Evolutionary conservation across 2,888 invertebrate genomes (phyloP), one percentile per base, ranked within the genome.

Genomic region (Ochlodes sylvanus): DNA sequence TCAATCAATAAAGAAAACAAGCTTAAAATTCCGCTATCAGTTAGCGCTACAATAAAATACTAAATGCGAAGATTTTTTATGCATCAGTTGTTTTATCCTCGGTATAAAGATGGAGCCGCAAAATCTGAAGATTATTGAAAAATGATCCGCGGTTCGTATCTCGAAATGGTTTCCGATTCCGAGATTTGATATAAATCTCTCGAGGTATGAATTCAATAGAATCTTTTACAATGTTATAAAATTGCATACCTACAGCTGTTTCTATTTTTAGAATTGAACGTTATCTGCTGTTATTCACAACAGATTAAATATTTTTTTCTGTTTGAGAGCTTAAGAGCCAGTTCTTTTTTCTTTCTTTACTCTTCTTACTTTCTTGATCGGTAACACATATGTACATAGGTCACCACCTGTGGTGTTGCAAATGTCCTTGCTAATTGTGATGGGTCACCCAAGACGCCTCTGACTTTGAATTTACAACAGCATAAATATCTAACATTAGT

Each of bases 121-220:
- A 75, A 80, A 83, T 82, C 80, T 78, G 72, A 73, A 81, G 82
- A 85, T 87, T 88, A 88, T 87, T 86, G 88, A 83, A 84, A 86
- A 86, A 82, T 87, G 78, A 86, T 87, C 80, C 80, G 50, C 70
- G 47, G 71, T 67, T 71, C 76, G 75, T 78, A 77, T 72, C 78
- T 71, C 71, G 77, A 79, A 84, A 84, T 78, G 81, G 79, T 81
- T 82, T 83, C 75, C 81, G 79, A 85, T 85, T 84, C 77, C 74
- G 75, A 75, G 79, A 83, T 79, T 78, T 74, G 76, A 77, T 76
- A 76, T 76, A 84, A 85, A 85, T 86, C 81, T 79, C 77, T 77
- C 74, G 72, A 76, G 76, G 74, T 71, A 68, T 73, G 76, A 80
- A 81, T 74, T 64, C 66, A 70, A 69, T 69, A 57, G 68, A 67